Conservation (phyloP, 2,797 vertebrate genomes). For the Triplophysa yarkandensis region DNA sequence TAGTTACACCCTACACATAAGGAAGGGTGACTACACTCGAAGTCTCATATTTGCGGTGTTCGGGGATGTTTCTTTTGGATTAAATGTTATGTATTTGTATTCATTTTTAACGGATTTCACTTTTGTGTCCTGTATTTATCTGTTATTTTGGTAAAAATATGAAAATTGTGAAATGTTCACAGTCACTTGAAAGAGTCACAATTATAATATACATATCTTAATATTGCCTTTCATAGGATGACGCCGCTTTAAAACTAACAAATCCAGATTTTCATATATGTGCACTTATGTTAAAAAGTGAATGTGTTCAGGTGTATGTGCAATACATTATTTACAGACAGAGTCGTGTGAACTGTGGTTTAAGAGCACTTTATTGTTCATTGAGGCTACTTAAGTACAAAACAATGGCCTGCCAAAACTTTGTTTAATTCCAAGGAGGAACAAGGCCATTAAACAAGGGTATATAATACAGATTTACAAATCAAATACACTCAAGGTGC, state of each 20-base stretch:
- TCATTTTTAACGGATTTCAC: background rate
- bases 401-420: slow-evolving; percentile 99
- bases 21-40: too few species aligned
- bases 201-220: background rate
- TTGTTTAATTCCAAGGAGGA: slow-evolving; percentile 88
- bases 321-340: background rate
- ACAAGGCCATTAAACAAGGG: slow-evolving; percentile 88
- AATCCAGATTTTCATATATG: too few species aligned
- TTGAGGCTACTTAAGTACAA: slow-evolving; percentile 99
- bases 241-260: too few species aligned
- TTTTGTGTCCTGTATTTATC: background rate
- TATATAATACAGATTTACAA: slow-evolving; percentile 89
- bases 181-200: background rate
- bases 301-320: background rate
- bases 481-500: slow-evolving; percentile 67
- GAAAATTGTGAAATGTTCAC: background rate
- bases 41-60: background rate
- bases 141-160: background rate
- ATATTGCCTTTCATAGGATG: too few species aligned
- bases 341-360: slow-evolving; percentile 72
- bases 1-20: too few species aligned
- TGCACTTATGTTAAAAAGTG: too few species aligned
- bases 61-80: background rate
- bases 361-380: slow-evolving; percentile 99
- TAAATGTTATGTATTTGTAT: background rate